Conservation (phyloP, 1,140 invertebrate genomes). For the Microplitis mediator region DNA sequence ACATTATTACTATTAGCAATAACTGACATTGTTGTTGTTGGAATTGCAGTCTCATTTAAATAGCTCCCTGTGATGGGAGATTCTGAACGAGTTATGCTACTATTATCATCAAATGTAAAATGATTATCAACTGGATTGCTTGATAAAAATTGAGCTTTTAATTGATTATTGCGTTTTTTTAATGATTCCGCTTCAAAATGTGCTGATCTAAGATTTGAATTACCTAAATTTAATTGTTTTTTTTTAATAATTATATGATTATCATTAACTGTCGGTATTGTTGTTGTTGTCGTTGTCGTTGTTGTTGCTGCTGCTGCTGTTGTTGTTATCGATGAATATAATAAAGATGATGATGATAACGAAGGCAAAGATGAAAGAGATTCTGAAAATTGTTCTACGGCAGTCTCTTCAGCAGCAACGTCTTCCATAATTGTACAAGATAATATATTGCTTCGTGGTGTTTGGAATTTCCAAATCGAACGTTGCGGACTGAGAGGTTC, state of each 20-base stretch:
- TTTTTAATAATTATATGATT: no score
- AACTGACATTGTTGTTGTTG: constrained; percentile 15
- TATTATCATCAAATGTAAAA: constrained; percentile 41
- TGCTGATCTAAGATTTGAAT: no score
- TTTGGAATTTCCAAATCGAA: constrained; percentile 73
- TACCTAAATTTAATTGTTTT: no score
- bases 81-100: constrained; percentile 53
- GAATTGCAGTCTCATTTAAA: constrained; percentile 24
- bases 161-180: constrained; percentile 49
- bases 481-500: constrained; percentile 55
- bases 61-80: constrained; percentile 38
- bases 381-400: constrained; percentile 56
- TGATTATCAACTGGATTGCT: constrained; percentile 26
- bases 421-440: constrained; percentile 85
- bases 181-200: background rate
- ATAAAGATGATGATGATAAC: constrained; percentile 25
- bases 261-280: no score
- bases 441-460: constrained; percentile 78
- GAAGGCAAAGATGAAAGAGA: constrained; percentile 35
- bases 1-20: background rate
- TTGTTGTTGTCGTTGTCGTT: no score
- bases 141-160: constrained; percentile 52
- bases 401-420: constrained; percentile 57
- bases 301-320: no score
- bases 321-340: no score